Conservation (phyloP, 2,888 invertebrate species). For the Hipparchia semele region DNA sequence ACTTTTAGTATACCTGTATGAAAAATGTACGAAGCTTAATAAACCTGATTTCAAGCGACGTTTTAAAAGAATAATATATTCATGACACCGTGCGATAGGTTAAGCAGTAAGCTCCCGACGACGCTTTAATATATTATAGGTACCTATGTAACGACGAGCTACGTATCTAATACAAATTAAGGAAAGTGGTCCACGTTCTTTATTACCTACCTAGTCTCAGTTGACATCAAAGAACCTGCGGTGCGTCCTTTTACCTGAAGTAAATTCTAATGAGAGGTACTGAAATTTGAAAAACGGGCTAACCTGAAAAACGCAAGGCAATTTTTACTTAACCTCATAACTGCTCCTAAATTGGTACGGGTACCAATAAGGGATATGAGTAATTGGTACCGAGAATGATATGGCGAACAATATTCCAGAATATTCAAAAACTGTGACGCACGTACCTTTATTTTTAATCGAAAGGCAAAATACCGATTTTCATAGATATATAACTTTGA, state of each 20-base stretch:
- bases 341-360: too few species aligned
- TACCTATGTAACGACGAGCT: not conserved
- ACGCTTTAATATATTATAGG: slow-evolving; percentile 14
- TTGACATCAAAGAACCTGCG: slow-evolving; percentile 1
- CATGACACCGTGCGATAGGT: slow-evolving; percentile 19
- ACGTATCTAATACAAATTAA: not conserved
- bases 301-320: too few species aligned
- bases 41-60: slow-evolving; percentile 16
- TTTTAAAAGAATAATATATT: slow-evolving; percentile 24
- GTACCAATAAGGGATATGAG: too few species aligned
- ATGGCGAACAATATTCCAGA: too few species aligned
- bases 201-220: not conserved
- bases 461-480: too few species aligned
- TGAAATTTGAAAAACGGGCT: too few species aligned
- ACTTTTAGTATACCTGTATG: slow-evolving; percentile 10
- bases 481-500: too few species aligned
- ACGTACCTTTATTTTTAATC: too few species aligned
- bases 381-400: too few species aligned
- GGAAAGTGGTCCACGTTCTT: not conserved
- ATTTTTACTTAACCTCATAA: too few species aligned
- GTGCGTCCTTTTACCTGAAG: not conserved
- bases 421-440: too few species aligned
- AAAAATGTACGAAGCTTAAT: slow-evolving; percentile 18
- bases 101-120: not conserved
- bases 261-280: not conserved